Evolutionary conservation across 1,140 invertebrate species (phyloP).

Genomic region (Heterodera carotae): DNA sequence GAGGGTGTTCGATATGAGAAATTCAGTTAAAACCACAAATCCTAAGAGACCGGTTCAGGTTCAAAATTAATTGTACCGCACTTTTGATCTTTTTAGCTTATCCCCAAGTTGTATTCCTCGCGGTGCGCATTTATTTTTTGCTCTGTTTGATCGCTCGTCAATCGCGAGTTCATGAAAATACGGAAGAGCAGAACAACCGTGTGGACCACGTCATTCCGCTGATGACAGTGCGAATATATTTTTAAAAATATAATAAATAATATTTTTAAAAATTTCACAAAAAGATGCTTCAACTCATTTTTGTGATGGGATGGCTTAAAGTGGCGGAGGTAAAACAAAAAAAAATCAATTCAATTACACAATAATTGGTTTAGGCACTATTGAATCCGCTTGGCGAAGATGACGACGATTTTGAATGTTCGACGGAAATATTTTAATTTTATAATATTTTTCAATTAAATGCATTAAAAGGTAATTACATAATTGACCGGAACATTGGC

Average conservation of each 20-base stretch:
- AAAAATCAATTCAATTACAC: background rate
- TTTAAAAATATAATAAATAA: background rate
- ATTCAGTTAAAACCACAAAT: too few species aligned
- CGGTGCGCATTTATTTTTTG: constrained; percentile 54
- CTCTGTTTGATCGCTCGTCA: constrained; percentile 51
- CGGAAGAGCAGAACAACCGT: constrained; percentile 31
- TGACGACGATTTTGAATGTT: constrained; percentile 47
- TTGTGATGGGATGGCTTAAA: constrained; percentile 53
- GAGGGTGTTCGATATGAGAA: too few species aligned
- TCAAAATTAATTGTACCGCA: background rate
- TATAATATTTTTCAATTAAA: constrained; percentile 17
- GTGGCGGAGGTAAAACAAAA: constrained; percentile 35
- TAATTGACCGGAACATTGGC: constrained; percentile 38
- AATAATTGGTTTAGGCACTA: background rate
- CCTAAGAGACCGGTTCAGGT: too few species aligned
- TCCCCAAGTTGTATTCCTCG: constrained; percentile 53
- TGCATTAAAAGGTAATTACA: constrained; percentile 38
- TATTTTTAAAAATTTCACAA: background rate
- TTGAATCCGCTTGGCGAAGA: constrained; percentile 39
- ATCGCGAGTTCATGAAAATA: constrained; percentile 36
- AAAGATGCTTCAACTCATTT: constrained; percentile 48
- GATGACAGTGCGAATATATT: constrained; percentile 40
- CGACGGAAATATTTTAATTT: constrained; percentile 22
- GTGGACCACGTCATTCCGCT: constrained; percentile 51
- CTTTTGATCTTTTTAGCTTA: constrained; percentile 25